Percentiles rank a stretch among this genome's conserved stretches.
Evolutionary conservation across 2,113 vertebrate species (phyloP).

Genomic region (Ranitomeya variabilis): DNA sequence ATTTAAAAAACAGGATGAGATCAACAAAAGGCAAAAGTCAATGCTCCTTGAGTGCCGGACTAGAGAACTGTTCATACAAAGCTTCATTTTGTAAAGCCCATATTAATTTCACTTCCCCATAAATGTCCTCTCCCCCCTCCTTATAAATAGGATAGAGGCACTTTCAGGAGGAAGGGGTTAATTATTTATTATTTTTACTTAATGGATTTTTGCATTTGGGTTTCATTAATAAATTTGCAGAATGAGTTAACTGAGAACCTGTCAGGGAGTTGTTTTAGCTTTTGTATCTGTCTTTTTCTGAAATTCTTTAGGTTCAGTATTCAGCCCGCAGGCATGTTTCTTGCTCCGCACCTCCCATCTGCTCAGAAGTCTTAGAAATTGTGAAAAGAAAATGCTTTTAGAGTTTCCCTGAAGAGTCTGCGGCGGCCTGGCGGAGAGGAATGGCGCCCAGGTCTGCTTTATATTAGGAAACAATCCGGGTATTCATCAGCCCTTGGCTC

Average conservation of each 20-base stretch:
- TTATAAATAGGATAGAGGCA: too few species aligned
- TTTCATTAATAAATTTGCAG: too few species aligned
- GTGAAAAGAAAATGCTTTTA: neutral
- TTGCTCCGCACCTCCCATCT: too few species aligned
- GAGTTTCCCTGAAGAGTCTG: neutral
- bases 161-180: too few species aligned
- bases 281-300: too few species aligned
- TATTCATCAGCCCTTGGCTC: slow-evolving; percentile 16
- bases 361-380: neutral
- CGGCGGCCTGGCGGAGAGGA: neutral
- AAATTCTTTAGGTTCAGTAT: too few species aligned
- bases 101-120: neutral
- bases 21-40: too few species aligned
- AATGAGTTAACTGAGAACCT: too few species aligned
- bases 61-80: neutral
- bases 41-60: neutral
- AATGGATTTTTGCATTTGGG: too few species aligned
- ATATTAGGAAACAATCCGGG: slow-evolving; percentile 18
- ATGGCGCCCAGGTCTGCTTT: slow-evolving; percentile 1
- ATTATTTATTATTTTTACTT: too few species aligned
- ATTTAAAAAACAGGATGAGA: neutral
- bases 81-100: neutral
- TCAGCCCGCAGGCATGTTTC: too few species aligned
- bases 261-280: too few species aligned
- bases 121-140: neutral